phyloP scores from a whole-genome alignment of 2,888 invertebrate species.

The Caenorhabditis japonica region DNA sequence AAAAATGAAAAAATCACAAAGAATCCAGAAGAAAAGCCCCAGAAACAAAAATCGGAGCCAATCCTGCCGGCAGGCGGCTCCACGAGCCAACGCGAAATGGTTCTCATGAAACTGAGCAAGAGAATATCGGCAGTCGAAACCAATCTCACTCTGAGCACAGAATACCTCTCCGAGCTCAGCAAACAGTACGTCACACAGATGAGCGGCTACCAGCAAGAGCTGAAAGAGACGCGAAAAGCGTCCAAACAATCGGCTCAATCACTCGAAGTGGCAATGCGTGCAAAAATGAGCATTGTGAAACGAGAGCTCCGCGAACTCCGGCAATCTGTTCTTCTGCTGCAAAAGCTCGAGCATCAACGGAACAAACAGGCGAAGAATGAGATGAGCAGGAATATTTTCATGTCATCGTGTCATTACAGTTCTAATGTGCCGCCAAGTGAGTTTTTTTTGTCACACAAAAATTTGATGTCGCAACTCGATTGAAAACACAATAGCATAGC shows the following conservation, averaged over 20 bases:
- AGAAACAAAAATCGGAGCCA: conserved; percentile 21
- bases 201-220: conserved; percentile 47
- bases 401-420: conserved; percentile 47
- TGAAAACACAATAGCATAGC: too few relatives aligned
- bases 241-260: conserved; percentile 16
- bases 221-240: conserved; percentile 31
- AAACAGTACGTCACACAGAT: conserved; percentile 74
- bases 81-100: conserved; percentile 83
- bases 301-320: conserved; percentile 40
- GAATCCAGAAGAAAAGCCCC: conserved; percentile 2
- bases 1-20: not conserved
- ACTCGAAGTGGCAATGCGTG: conserved; percentile 30
- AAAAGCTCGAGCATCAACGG: conserved; percentile 33
- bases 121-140: conserved; percentile 89
- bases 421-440: conserved; percentile 38
- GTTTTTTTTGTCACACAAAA: too few relatives aligned
- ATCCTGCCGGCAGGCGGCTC: conserved; percentile 49
- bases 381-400: conserved; percentile 33
- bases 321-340: conserved; percentile 23
- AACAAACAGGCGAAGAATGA: conserved; percentile 34
- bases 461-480: too few relatives aligned
- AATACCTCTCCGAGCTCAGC: conserved; percentile 95
- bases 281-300: conserved; percentile 34
- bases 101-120: conserved; percentile 94
- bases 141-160: conserved; percentile 95